phyloP scores from a whole-genome alignment of 1,140 invertebrate genomes.

The Zaprionus ornatus region DNA sequence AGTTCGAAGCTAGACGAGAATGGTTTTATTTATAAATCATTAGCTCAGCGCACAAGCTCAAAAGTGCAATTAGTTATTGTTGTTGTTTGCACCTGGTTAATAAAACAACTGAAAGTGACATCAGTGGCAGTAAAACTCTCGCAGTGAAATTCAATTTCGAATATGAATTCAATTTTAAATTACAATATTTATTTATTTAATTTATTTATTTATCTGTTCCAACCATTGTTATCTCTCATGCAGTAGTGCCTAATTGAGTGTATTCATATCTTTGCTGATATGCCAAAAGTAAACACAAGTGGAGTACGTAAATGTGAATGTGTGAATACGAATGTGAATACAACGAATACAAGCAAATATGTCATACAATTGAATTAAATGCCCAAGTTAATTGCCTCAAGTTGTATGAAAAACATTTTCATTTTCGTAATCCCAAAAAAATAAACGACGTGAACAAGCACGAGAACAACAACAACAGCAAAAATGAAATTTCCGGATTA shows the following conservation, averaged over 20 bases:
- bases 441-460: background rate
- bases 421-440: slow-evolving; percentile 44
- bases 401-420: slow-evolving; percentile 62
- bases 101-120: slow-evolving; percentile 66
- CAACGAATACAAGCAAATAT: slow-evolving; percentile 47
- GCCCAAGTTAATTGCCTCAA: slow-evolving; percentile 65
- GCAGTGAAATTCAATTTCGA: slow-evolving; percentile 6
- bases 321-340: slow-evolving; percentile 24
- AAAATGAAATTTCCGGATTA: slow-evolving; percentile 83
- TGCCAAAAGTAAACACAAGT: slow-evolving; percentile 40
- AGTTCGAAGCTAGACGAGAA: slow-evolving; percentile 29
- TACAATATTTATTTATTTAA: slow-evolving; percentile 12
- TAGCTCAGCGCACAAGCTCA: slow-evolving; percentile 56
- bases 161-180: slow-evolving; percentile 11
- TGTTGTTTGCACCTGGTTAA: slow-evolving; percentile 37
- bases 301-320: slow-evolving; percentile 15
- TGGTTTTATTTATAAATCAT: slow-evolving; percentile 73
- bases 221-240: slow-evolving; percentile 24
- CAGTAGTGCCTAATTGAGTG: slow-evolving; percentile 57
- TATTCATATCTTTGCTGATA: slow-evolving; percentile 52
- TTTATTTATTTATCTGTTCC: slow-evolving; percentile 9
- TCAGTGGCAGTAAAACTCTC: slow-evolving; percentile 39
- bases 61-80: slow-evolving; percentile 51
- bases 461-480: slow-evolving; percentile 13
- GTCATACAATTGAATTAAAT: slow-evolving; percentile 67